Base-by-base conservation (phyloP, 2,797 vertebrate species). In the Threskiornis aethiopicus region DNA sequence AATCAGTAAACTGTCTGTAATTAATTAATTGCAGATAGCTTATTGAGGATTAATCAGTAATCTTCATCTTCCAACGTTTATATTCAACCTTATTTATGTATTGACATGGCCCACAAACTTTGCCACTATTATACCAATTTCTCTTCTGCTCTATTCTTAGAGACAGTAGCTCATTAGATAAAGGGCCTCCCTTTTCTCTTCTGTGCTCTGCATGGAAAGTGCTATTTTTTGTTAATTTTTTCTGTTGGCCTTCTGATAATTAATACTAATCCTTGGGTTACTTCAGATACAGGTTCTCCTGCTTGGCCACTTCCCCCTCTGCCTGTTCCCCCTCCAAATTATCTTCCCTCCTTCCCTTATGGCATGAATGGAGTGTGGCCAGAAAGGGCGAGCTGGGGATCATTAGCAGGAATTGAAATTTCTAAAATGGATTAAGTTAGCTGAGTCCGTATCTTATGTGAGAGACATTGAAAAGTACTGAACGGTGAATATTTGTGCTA, bases 361-460 rank as follows among this genome's bases (percentile, higher is more conserved):
- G 31, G 35, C 31, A 28, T 41, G 29, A 84, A n/a, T 52, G 20
- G 64, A 61, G 13, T 13, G 11, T 64, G 71, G 26, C 39, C 19
- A 73, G 11, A 31, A 72, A 91, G 52, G 33, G 5, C 46, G 24
- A 64, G n/a, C 20, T 85, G 79, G 51, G 31, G 6, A 39, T 71
- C 22, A 5, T 37, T 16, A 15, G 6, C 46, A 72, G 28, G 15
- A 82, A 42, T 2, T 35, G 25, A 61, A 0, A 31, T 62, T 90
- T 39, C 21, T 22, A 42, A 93, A 86, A 13, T 57, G 39, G 31
- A 1, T 73, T 2, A 51, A 82, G 21, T 59, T 46, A 66, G 9
- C 12, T 10, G 28, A 35, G 22, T 64, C 28, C 0, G 0, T 62
- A 4, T 66, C 8, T 73, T 49, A 21, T 0, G 16, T 41, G 51